Conservation (phyloP, 2,797 vertebrate species). For the Gadopsis bispinosus region DNA sequence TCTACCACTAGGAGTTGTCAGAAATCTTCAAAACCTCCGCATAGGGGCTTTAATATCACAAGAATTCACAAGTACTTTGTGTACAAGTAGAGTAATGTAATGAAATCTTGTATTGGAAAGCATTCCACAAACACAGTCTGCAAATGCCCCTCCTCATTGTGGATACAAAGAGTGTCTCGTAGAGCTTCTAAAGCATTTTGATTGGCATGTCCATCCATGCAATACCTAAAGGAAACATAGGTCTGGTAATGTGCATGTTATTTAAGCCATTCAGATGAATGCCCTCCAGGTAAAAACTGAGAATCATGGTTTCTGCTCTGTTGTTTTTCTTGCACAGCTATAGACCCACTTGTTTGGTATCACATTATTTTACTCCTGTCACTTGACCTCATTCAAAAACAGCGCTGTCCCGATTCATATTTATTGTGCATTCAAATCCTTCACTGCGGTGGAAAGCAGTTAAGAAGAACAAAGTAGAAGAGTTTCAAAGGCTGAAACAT, state of each 20-base stretch:
- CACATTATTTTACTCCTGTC: constrained; percentile 1
- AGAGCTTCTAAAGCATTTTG: not conserved
- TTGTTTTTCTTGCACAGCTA: constrained; percentile 4
- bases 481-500: constrained; percentile 2
- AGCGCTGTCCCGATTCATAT: not conserved
- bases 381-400: constrained; percentile 4
- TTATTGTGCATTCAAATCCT: not conserved
- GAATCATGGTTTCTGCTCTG: not conserved
- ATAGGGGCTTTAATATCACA: not conserved
- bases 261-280: not conserved
- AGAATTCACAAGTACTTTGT: not conserved
- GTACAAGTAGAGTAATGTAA: not conserved
- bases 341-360: not conserved
- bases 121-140: no score
- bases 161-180: not conserved
- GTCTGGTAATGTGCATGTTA: not conserved
- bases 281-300: not conserved
- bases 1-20: not conserved
- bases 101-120: not conserved
- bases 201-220: not conserved
- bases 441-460: constrained; percentile 2
- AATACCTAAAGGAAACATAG: not conserved
- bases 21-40: not conserved
- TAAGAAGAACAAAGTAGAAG: not conserved
- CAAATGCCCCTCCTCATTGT: not conserved